Conservation (phyloP, 2,888 invertebrate species). For the Melanostoma scalare region DNA sequence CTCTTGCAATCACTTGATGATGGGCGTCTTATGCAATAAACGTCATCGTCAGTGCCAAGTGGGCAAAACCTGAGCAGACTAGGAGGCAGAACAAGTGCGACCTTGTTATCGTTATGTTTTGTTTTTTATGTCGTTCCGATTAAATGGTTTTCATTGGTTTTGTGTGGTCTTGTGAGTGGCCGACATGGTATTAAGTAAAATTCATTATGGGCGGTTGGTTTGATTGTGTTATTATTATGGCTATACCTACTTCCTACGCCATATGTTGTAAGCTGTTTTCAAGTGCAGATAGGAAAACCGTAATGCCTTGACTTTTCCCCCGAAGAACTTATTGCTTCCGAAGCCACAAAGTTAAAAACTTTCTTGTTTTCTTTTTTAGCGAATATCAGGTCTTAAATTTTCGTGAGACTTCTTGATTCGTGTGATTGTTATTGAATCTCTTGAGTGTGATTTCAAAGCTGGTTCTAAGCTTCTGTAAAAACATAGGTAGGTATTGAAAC, state of each 20-base stretch:
- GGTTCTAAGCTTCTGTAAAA: too few relatives aligned
- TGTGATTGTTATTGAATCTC: too few relatives aligned
- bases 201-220: slow-evolving; percentile 13
- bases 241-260: slow-evolving; percentile 8
- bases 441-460: too few relatives aligned
- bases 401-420: too few relatives aligned
- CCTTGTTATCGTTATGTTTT: slow-evolving; percentile 39
- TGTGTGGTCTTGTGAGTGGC: slow-evolving; percentile 28
- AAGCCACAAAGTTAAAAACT: too few relatives aligned
- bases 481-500: too few relatives aligned
- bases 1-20: slow-evolving; percentile 46
- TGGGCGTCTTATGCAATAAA: slow-evolving; percentile 68
- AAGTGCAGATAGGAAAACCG: slow-evolving; percentile 2
- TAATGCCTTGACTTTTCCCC: slow-evolving; percentile 10
- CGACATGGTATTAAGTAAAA: slow-evolving; percentile 52
- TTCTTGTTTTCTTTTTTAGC: too few relatives aligned
- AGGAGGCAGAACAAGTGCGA: slow-evolving; percentile 62
- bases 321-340: too few relatives aligned
- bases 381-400: too few relatives aligned
- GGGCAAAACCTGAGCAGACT: slow-evolving; percentile 43
- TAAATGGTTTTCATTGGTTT: slow-evolving; percentile 49
- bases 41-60: slow-evolving; percentile 53
- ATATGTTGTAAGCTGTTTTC: background rate
- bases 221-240: slow-evolving; percentile 6
- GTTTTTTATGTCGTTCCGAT: slow-evolving; percentile 41